Conservation (phyloP, 2,113 vertebrate genomes). For the Cyphomyrus discorhynchus region DNA sequence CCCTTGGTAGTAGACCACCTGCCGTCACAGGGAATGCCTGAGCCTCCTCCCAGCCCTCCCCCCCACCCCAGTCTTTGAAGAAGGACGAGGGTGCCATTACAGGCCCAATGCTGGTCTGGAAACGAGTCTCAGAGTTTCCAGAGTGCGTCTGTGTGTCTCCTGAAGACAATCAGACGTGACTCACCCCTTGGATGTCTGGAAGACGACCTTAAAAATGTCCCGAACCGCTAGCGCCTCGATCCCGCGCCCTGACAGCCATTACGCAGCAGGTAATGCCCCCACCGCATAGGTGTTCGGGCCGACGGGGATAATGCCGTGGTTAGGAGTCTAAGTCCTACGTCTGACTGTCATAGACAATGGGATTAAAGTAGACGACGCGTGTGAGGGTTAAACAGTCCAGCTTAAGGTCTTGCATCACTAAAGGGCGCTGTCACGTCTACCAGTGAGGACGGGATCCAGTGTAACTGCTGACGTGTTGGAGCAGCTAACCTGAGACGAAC, state of each 20-base stretch:
- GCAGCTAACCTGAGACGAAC: background rate
- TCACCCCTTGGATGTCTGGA: constrained; percentile 1
- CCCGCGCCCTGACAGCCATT: background rate
- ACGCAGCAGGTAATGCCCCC: background rate
- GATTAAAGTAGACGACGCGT: background rate
- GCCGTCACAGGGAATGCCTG: constrained; percentile 18
- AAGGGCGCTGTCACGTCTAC: background rate
- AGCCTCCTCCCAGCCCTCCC: constrained; percentile 1
- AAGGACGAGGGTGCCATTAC: constrained; percentile 42
- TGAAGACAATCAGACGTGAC: constrained; percentile 12
- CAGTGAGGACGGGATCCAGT: background rate
- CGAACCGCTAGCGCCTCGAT: background rate
- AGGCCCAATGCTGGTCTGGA: constrained; percentile 43
- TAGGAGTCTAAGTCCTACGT: background rate
- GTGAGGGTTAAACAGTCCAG: background rate
- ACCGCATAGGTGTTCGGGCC: background rate
- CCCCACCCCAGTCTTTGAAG: constrained; percentile 27
- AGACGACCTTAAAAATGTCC: background rate
- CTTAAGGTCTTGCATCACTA: background rate
- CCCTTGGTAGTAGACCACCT: constrained; percentile 43
- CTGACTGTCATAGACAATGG: background rate
- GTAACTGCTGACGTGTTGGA: background rate
- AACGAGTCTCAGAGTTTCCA: constrained; percentile 46
- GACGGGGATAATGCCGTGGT: background rate
- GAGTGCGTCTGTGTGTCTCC: constrained; percentile 29